These are phyloP conservation scores for Poecilia gillii DNA, from an alignment of 2,797 vertebrate genomes.

Conservation along the genomic window DNA sequence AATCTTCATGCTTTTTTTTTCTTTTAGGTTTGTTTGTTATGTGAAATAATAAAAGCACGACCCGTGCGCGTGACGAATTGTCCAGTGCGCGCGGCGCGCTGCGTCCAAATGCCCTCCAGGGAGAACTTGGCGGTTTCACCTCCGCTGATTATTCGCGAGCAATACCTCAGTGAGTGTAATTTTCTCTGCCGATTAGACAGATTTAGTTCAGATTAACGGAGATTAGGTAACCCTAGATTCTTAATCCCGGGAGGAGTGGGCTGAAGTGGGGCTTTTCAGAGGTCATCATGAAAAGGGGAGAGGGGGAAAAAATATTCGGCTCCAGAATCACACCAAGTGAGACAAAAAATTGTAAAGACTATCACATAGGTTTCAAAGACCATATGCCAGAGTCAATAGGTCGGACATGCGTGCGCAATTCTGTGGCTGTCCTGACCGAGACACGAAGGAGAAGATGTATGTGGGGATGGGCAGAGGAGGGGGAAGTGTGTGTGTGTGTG, in stretches of 20 bases:
- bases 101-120: conserved; percentile 59
- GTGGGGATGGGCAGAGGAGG: too few species aligned
- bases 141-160: conserved; percentile 62
- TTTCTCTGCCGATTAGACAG: conserved; percentile 74
- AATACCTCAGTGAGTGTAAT: conserved; percentile 65
- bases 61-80: conserved; percentile 41
- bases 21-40: conserved; percentile 11
- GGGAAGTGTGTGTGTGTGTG: too few species aligned
- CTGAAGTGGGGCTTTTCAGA: conserved; percentile 53
- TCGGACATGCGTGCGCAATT: conserved; percentile 55
- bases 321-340: conserved; percentile 26
- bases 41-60: conserved; percentile 8
- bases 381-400: conserved; percentile 20
- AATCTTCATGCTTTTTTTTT: conserved; percentile 11
- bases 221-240: conserved; percentile 77
- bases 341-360: conserved; percentile 21
- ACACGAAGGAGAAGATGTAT: neutral
- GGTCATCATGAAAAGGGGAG: conserved; percentile 12
- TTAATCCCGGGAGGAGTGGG: conserved; percentile 64
- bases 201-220: conserved; percentile 78
- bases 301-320: conserved; percentile 24
- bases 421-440: conserved; percentile 44
- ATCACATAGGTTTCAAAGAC: conserved; percentile 24
- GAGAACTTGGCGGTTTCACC: conserved; percentile 63
- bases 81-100: conserved; percentile 25